Conservation (phyloP, 2,113 vertebrate genomes). For the Chascanopsetta lugubris region DNA sequence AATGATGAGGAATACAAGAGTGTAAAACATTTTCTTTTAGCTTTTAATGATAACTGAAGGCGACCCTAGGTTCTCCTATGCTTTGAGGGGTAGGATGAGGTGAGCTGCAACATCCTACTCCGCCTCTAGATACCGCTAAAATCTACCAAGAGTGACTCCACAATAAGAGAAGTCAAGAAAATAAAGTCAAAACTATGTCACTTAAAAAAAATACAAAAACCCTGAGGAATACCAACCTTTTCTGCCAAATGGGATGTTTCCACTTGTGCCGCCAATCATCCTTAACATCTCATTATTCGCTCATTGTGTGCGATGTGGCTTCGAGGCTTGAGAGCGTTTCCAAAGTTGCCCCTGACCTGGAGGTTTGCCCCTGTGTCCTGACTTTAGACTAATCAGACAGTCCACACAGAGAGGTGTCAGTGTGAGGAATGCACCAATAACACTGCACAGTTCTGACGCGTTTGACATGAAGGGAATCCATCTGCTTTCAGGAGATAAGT, state of each 20-base stretch:
- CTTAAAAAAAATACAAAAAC: background rate
- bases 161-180: background rate
- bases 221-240: slow-evolving; percentile 64
- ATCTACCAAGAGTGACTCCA: no score
- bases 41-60: no score
- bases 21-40: no score
- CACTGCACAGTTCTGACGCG: background rate
- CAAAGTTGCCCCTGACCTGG: background rate
- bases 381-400: slow-evolving; percentile 1
- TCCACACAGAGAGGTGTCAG: slow-evolving; percentile 6
- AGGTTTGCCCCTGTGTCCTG: slow-evolving; percentile 2
- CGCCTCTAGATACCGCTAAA: no score
- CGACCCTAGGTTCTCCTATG: no score
- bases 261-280: slow-evolving; percentile 38
- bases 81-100: no score
- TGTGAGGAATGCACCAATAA: slow-evolving; percentile 25
- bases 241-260: slow-evolving; percentile 1
- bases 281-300: slow-evolving; percentile 10
- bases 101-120: no score
- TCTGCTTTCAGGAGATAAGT: slow-evolving; percentile 75
- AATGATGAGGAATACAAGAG: no score
- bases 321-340: background rate
- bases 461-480: slow-evolving; percentile 39
- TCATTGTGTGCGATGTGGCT: background rate
- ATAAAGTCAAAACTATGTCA: background rate